Base-by-base conservation (phyloP, 1,140 invertebrate species). In the Drosophila miranda region DNA sequence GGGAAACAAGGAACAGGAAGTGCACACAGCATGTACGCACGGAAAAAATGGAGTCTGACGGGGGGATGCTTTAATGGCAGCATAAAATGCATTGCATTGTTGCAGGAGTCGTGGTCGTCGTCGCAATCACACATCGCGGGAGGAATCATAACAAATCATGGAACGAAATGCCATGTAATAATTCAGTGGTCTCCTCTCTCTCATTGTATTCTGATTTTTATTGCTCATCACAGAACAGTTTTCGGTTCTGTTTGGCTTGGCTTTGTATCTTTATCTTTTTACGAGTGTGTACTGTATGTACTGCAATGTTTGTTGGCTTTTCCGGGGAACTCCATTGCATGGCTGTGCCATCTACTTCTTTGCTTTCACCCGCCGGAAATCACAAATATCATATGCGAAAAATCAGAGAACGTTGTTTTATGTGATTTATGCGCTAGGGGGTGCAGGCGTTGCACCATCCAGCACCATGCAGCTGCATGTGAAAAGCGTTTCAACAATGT, bases 351-450 rank as follows among this genome's bases (percentile, higher is more conserved):
- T 69, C 58, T 67, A 45, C 53, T 55, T 60, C 46, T 57, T 54
- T 11, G 48, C 48, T 34, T 52, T 42, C 50, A 50, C 26, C 30
- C 19, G 28, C 56, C 64, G 78, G 61, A 76, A 84, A 73, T 61
- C 81, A 76, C 66, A 84, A 82, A 84, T 86, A 84, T 84, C 81
- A 78, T 77, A 79, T 71, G 77, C 81, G 77, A 87, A 78, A 86
- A 87, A 86, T 87, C 82, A 68, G 82, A 75, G 70, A 78, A 63
- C 69, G 74, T 86, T 87, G 73, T 72, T 77, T 38, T 78, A 87
- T 87, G 82, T 87, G 81, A 86, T 87, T 86, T 86, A 86, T 86
- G 66, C 68, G 64, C 44, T 58, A 72, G 19, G 19, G 19, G 19
- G 71, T 59, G 30, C 42, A 41, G 50, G 14, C 44, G 58, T 16